Conservation (phyloP, 2,888 invertebrate genomes). For the Stictocephala bisonia region DNA sequence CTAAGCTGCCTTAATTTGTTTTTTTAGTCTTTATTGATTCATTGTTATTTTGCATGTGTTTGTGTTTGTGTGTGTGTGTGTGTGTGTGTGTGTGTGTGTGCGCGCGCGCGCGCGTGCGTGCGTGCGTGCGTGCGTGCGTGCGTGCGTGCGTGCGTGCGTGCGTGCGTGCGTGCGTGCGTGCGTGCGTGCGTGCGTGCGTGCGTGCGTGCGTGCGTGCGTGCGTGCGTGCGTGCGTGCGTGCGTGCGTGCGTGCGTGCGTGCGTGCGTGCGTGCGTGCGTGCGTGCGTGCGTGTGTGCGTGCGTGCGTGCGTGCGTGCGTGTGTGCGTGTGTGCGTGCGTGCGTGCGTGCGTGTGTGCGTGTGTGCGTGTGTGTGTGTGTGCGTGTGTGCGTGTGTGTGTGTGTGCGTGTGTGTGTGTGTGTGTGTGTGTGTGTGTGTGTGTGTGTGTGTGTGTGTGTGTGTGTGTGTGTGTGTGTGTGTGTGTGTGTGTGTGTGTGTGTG, state of each 20-base stretch:
- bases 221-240: not conserved
- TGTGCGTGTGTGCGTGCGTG: not conserved
- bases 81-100: not conserved
- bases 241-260: not conserved
- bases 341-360: not conserved
- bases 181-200: not conserved
- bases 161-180: not conserved
- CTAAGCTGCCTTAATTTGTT: too few relatives aligned
- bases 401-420: not conserved
- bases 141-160: not conserved
- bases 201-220: not conserved
- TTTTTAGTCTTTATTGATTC: not conserved
- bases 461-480: not conserved
- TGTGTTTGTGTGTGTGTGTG: too few relatives aligned
- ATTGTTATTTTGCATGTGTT: not conserved
- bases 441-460: not conserved
- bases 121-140: not conserved
- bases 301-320: not conserved
- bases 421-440: not conserved
- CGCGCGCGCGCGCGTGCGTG: not conserved
- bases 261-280: not conserved
- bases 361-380: not conserved
- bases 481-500: not conserved
- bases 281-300: not conserved
- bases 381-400: not conserved